Evolutionary conservation across 2,888 invertebrate species (phyloP), one percentile per base, ranked within the genome.

Genomic region (Eumacrocentrus americanus): DNA sequence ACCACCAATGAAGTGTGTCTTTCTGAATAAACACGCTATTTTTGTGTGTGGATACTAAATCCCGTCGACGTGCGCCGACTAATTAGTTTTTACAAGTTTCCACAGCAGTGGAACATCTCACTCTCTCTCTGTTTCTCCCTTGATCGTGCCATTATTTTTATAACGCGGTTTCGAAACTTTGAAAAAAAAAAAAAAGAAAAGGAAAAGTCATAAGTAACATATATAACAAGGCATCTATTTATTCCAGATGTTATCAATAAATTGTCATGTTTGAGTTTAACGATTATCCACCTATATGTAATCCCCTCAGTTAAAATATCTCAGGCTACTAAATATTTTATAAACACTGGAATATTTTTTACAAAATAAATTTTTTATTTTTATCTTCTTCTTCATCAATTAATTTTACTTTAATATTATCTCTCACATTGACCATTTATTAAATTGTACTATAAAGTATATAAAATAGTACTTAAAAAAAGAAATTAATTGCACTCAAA

Each of bases 81-180:
- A 74, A 74, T 74, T 73, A 71, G 74, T 73, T 74, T 72, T 51
- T 66, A 65, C 66, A 68, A 70, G 65, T 51, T 23, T 46, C 46
- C 22, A 46, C 46, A 46, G 11, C n/a, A n/a, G n/a, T n/a, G n/a
- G n/a, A n/a, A n/a, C n/a, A n/a, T n/a, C n/a, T n/a, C n/a, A n/a
- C n/a, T n/a, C n/a, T n/a, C n/a, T n/a, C n/a, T n/a, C n/a, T n/a
- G n/a, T n/a, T n/a, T n/a, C n/a, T n/a, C n/a, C n/a, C 42, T 9
- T 11, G 42, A 9, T 0, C 20, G 18, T 18, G 9, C 20, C n/a
- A 42, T 11, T 42, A 42, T 42, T 42, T 42, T 42, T 20, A 42
- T 20, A 42, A 16, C 18, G 11, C 42, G 6, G 20, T 42, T 42
- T 18, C 42, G 2, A 3, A 18, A 42, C 20, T 42, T 7, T 18